These are phyloP conservation scores for Harpegnathos saltator DNA, from an alignment of 1,140 invertebrate genomes.

Conservation along the genomic window DNA sequence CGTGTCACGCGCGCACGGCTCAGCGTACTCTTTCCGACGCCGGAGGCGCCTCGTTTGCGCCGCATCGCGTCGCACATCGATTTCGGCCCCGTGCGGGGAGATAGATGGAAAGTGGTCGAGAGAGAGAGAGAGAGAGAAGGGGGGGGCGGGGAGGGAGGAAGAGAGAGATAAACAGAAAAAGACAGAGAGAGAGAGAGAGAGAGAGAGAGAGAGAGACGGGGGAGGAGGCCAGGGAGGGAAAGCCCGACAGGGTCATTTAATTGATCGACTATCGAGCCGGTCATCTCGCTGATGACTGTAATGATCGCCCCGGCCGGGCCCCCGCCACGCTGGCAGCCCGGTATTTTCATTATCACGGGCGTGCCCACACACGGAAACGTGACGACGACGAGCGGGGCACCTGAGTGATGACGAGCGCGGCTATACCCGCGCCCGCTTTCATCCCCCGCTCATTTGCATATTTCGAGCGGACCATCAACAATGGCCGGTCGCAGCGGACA, in stretches of 20 bases:
- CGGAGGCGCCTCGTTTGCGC: conserved; percentile 23
- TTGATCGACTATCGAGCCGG: conserved; percentile 78
- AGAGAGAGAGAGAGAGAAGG: too few species aligned
- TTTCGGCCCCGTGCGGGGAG: conserved; percentile 41
- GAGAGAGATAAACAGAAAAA: too few species aligned
- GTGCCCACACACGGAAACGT: conserved; percentile 47
- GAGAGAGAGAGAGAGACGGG: not conserved
- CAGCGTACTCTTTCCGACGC: conserved; percentile 37
- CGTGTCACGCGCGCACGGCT: not conserved
- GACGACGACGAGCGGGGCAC: conserved; percentile 30
- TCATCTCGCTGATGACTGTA: conserved; percentile 78
- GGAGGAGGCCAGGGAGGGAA: not conserved
- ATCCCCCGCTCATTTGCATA: conserved; percentile 80
- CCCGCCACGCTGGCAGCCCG: conserved; percentile 69
- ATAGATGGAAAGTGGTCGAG: conserved; percentile 10
- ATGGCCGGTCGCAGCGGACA: conserved; percentile 40
- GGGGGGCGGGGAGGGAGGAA: not conserved
- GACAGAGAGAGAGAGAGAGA: not conserved
- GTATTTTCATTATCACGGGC: conserved; percentile 82
- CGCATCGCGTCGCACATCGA: too few species aligned
- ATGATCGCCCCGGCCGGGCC: conserved; percentile 67
- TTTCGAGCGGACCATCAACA: conserved; percentile 71
- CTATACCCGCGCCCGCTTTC: conserved; percentile 64
- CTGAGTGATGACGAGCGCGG: conserved; percentile 76
- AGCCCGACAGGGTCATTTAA: conserved; percentile 72